Percentiles rank a stretch among this genome's conserved stretches.
Evolutionary conservation across 2,888 invertebrate species (phyloP).

Genomic region (Scaptomyza cyrtandrae): DNA sequence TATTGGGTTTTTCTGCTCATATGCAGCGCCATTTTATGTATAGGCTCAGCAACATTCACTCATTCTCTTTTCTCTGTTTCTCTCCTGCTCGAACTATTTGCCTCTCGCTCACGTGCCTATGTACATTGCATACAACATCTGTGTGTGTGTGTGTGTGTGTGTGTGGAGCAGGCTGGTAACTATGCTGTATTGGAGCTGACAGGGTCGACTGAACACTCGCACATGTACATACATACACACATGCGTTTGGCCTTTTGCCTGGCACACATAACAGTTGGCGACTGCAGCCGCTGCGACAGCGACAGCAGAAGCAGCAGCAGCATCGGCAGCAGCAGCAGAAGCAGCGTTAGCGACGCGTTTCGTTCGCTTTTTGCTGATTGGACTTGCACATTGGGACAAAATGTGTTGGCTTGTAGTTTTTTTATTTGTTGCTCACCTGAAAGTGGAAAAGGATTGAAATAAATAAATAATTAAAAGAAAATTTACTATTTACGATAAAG

Average conservation of each 20-base stretch:
- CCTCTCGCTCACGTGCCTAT: constrained; percentile 42
- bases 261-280: constrained; percentile 68
- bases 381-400: constrained; percentile 49
- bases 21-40: constrained; percentile 66
- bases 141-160: constrained; percentile 7
- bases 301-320: constrained; percentile 14
- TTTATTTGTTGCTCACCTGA: constrained; percentile 8
- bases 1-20: constrained; percentile 56
- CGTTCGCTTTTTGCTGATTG: constrained; percentile 59
- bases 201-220: constrained; percentile 54
- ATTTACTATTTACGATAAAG: too few relatives aligned
- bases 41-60: constrained; percentile 70
- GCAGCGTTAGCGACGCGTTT: constrained; percentile 56
- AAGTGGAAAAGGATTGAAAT: background rate
- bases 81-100: constrained; percentile 17
- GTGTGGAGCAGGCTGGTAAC: constrained; percentile 6
- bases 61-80: constrained; percentile 29
- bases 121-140: constrained; percentile 44
- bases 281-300: constrained; percentile 27
- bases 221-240: constrained; percentile 11
- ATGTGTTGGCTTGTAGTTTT: background rate
- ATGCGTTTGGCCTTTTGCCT: constrained; percentile 77
- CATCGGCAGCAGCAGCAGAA: constrained; percentile 16
- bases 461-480: background rate
- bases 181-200: constrained; percentile 27